Evolutionary conservation across 2,113 vertebrate genomes (phyloP).

Genomic region (Aythya baeri): DNA sequence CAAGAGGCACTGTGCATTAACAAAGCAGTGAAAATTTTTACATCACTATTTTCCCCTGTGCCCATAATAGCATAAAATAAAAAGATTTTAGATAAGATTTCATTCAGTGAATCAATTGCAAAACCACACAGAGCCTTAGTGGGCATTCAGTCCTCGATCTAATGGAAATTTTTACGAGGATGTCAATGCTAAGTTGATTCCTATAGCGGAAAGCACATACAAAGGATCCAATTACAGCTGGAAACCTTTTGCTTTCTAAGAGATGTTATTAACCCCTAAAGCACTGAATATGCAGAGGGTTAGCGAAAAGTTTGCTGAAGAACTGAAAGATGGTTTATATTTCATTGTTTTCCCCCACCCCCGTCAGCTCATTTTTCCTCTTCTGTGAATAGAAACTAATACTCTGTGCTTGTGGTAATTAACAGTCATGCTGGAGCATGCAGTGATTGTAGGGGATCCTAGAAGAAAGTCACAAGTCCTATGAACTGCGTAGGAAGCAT

Average conservation of each 20-base stretch:
- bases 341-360: not conserved
- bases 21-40: constrained; percentile 63
- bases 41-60: constrained; percentile 69
- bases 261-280: constrained; percentile 71
- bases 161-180: constrained; percentile 81
- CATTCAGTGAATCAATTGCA: constrained; percentile 81
- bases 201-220: constrained; percentile 76
- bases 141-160: constrained; percentile 76
- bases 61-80: constrained; percentile 85
- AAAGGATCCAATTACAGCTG: constrained; percentile 77
- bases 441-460: not conserved
- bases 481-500: not conserved
- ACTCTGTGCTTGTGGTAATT: not conserved
- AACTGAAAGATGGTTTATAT: not conserved
- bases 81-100: constrained; percentile 90
- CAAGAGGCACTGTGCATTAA: constrained; percentile 74
- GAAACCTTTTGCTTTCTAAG: constrained; percentile 69
- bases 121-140: constrained; percentile 75
- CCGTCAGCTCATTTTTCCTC: not conserved
- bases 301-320: constrained; percentile 27
- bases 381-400: not conserved
- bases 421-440: not conserved
- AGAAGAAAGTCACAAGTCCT: not conserved
- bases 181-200: constrained; percentile 80
- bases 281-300: constrained; percentile 33